Evolutionary conservation across 2,797 vertebrate species (phyloP), one percentile per base, ranked within the genome.

Genomic region (Microhierax caerulescens): DNA sequence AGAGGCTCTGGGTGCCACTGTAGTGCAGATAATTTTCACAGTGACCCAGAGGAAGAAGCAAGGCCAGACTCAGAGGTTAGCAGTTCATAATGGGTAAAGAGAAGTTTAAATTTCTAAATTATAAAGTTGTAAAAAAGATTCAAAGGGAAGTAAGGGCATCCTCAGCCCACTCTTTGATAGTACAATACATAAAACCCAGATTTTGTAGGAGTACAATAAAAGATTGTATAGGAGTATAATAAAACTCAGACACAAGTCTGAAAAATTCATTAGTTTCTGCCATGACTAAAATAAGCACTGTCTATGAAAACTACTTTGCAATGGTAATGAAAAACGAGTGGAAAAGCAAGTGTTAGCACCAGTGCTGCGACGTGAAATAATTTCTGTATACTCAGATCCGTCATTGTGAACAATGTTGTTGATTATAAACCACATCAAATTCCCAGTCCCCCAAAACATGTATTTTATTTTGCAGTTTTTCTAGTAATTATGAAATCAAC

Each of bases 131-230:
- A 89, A 96, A 79, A 94, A 95, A 93, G 78, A 97, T 95, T 97
- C 94, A 88, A 92, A 95, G 75, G 88, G 91, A 96, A 95, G 64
- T 81, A 83, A 93, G 76, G 76, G 56, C 54, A 75, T 92, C 64
- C 50, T 90, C 78, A 93, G 63, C 85, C 76, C 89, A 88, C 65
- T 81, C 23, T 93, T 86, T 95, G 41, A 60, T 90, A 96, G 86
- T 94, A 90, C 19, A 63, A 85, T 90, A 83, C 64, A 93, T 93
- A 96, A 94, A 97, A 70, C 2, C 1, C 24, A 72, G 91, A 80
- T 96, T 96, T 97, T 96, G 96, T 93, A 93, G 96, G 91, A 96
- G 91, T 95, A 95, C 90, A 96, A 96, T 96, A 97, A 97, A 96
- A 97, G 86, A 93, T 91, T 97, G 93, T 95, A 96, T 94, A 97